A percentile compares a stretch with the other conserved stretches of the same genome.
These are phyloP conservation scores for Okapia johnstoni DNA, from an alignment of 2,113 vertebrate species.

Conservation along the genomic window DNA sequence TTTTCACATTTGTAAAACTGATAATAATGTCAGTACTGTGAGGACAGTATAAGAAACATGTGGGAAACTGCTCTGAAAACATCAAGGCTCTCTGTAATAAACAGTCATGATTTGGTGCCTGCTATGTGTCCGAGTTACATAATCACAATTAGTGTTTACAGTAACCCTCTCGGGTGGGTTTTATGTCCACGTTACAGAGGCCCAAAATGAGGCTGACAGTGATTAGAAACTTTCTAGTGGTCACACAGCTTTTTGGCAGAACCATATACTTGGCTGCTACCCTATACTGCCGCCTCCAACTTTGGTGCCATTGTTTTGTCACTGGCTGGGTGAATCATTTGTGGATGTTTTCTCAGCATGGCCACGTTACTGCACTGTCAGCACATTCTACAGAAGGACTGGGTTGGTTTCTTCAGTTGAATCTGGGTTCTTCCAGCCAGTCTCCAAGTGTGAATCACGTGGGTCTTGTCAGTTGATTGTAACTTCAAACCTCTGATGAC, in stretches of 20 bases:
- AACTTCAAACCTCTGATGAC: background rate
- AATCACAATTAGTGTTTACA: background rate
- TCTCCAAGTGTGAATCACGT: background rate
- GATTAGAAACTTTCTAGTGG: background rate
- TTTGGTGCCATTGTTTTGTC: background rate
- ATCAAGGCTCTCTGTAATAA: background rate
- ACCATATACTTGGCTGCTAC: background rate
- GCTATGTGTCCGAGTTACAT: background rate
- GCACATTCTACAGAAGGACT: background rate
- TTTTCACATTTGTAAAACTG: background rate
- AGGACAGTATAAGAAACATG: background rate
- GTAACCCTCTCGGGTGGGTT: background rate
- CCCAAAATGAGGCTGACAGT: background rate
- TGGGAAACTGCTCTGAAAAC: background rate
- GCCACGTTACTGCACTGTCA: background rate
- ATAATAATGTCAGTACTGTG: background rate
- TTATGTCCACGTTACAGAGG: background rate
- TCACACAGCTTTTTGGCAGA: background rate
- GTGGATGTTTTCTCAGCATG: background rate
- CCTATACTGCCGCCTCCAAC: background rate
- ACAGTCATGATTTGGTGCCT: background rate
- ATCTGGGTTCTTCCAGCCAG: background rate
- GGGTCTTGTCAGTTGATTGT: background rate
- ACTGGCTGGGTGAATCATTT: background rate
- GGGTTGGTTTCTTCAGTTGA: background rate